Percentiles rank a stretch among this genome's conserved stretches.
phyloP scores from a whole-genome alignment of 2,797 vertebrate genomes.

The Macroramphosus scolopax region DNA sequence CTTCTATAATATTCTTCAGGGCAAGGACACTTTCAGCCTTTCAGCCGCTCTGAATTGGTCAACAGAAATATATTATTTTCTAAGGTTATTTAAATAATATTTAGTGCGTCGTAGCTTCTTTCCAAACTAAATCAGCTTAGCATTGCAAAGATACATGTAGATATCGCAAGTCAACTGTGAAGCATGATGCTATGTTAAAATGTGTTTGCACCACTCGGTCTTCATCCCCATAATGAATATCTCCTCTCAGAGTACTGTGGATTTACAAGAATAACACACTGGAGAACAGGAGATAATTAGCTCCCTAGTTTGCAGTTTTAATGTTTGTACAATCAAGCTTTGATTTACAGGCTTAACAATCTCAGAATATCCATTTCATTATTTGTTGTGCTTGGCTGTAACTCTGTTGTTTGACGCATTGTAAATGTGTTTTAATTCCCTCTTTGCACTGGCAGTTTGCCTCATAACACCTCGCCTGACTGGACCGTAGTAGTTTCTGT shows the following conservation, averaged over 20 bases:
- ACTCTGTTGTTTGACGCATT: neutral
- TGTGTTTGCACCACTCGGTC: slow-evolving; percentile 35
- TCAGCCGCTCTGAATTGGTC: too few relatives aligned
- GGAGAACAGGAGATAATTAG: slow-evolving; percentile 40
- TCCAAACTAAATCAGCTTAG: too few relatives aligned
- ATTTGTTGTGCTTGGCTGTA: too few relatives aligned
- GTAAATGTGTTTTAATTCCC: neutral
- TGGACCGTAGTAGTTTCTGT: neutral
- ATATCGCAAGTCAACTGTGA: slow-evolving; percentile 4
- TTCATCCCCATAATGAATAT: slow-evolving; percentile 43
- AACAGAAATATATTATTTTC: too few relatives aligned
- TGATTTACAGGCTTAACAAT: slow-evolving; percentile 30
- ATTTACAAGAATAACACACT: slow-evolving; percentile 32
- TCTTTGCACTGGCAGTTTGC: too few relatives aligned
- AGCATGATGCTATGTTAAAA: slow-evolving; percentile 27
- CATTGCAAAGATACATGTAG: too few relatives aligned
- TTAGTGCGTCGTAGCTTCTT: too few relatives aligned
- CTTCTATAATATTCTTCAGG: too few relatives aligned
- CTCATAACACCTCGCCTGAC: neutral
- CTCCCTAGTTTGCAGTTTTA: slow-evolving; percentile 29
- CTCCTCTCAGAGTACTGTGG: slow-evolving; percentile 21
- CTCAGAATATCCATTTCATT: slow-evolving; percentile 21
- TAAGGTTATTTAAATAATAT: too few relatives aligned
- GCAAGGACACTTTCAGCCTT: too few relatives aligned
- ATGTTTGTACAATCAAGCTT: slow-evolving; percentile 18